Evolutionary conservation across 1,140 invertebrate genomes (phyloP), one percentile per base, ranked within the genome.

Genomic region (Zaprionus davidi): DNA sequence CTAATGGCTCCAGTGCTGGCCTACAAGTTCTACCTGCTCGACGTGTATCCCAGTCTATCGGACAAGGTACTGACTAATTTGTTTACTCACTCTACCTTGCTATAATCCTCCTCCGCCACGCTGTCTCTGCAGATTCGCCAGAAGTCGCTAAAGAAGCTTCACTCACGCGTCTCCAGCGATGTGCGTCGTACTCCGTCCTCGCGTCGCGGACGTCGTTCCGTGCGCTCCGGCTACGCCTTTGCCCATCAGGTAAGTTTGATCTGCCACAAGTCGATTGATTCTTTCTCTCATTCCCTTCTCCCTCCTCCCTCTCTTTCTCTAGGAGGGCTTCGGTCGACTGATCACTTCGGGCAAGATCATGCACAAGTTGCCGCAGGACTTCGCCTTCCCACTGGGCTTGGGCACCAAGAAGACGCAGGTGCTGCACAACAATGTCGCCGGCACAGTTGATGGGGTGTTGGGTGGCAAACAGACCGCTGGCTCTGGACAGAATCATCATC

Each of bases 291-390:
- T 34, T 15, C 20, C 17, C 17, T 4, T 1, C 15, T 7, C 5
- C 20, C 22, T 22, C 22, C n/a, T 41, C 2, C 6, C 9, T 0
- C 11, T 12, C 11, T 28, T 0, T 55, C 81, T 75, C 0, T 94
- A 96, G 92, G 97, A 99, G 94, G 98, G 99, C 81, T 99, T 99
- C 94, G 99, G 99, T 44, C 95, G 98, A 9, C 96, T 99, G 24
- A 99, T 99, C 87, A 99, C 98, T 5, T 99, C 98, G 41, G 99
- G 99, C 44, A 99, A 99, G 93, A 98, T 99, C 82, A 99, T 99
- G 98, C 95, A 96, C 69, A 96, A 96, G 92, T 93, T 96, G 88
- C 96, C 96, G 41, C 96, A 96, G 86, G 92, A 84, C 57, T 92
- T 82, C 51, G 91, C 87, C 41, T 92, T 88, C 38, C 92, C 87